These are phyloP conservation scores for Drosophila crucigera DNA, from an alignment of 2,888 invertebrate species.

Conservation along the genomic window DNA sequence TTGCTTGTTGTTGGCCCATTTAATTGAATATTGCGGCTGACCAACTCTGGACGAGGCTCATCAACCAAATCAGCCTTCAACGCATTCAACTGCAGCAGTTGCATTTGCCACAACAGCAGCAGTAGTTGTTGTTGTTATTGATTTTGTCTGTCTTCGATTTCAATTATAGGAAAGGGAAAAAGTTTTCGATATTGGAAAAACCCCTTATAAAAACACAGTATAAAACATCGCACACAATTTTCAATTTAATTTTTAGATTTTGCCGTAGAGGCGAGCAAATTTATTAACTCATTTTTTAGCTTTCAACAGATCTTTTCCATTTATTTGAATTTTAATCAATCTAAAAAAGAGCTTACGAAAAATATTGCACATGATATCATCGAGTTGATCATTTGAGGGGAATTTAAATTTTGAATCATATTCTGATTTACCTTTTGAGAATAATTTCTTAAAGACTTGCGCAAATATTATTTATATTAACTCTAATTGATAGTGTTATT, in stretches of 20 bases:
- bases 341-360: neutral
- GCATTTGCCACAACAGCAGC: conserved; percentile 29
- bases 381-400: neutral
- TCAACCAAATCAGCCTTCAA: conserved; percentile 37
- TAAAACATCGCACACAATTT: neutral
- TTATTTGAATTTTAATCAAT: neutral
- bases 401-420: neutral
- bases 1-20: conserved; percentile 32
- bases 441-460: neutral
- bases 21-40: conserved; percentile 69
- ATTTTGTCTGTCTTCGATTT: conserved; percentile 36
- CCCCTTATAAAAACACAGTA: neutral
- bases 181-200: neutral
- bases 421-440: neutral
- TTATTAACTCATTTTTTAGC: neutral
- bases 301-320: neutral
- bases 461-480: neutral
- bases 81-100: conserved; percentile 6
- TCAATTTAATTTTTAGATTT: neutral
- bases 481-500: neutral
- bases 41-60: conserved; percentile 54
- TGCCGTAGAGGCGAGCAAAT: neutral
- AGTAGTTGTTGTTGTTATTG: neutral
- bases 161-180: neutral
- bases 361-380: conserved; percentile 36